Evolutionary conservation across 2,797 vertebrate species (phyloP), one percentile per base, ranked within the genome.

Genomic region (Oreochromis grahami): DNA sequence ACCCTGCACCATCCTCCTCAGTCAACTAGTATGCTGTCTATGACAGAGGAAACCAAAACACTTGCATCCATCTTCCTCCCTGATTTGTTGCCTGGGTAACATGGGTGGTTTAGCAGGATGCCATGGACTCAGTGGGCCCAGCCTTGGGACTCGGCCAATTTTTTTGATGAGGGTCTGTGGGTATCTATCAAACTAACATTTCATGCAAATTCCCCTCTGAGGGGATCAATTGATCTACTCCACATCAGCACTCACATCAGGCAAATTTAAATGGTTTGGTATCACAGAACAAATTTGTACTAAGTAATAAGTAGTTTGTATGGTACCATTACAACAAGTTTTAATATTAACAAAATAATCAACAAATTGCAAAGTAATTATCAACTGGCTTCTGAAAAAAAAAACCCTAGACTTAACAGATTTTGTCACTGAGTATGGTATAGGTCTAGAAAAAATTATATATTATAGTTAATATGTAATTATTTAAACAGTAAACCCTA

Each of bases 51-150:
- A 38, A 52, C 50, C 8, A 13, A 72, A 58, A 36, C 50, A 63
- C 82, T 82, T 34, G 14, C 88, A 94, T 95, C 88, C 83, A 87
- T 95, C 94, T 94, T 89, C 84, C 34, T 48, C 32, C 55, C 56
- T 79, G 85, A 89, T 86, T 90, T 88, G 90, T 88, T 89, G 85
- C 88, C 72, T 50, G 74, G 80, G 36, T 79, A 85, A 91, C 83
- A 74, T 52, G 63, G 81, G 79, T 34, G 58, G 83, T 68, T 85
- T 70, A 56, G 81, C 77, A 83, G 77, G 83, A 81, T 7, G 12
- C 87, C 84, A 60, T 19, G 51, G 86, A 91, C 77, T 89, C 86
- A 89, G 74, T 70, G 72, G 13, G 17, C 5, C 80, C 55, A 72
- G 87, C 76, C 88, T 85, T 81, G 52, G 88, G 86, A 92, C 76